phyloP scores from a whole-genome alignment of 64 coral and sea anemone species.

The Pocillopora damicornis region DNA sequence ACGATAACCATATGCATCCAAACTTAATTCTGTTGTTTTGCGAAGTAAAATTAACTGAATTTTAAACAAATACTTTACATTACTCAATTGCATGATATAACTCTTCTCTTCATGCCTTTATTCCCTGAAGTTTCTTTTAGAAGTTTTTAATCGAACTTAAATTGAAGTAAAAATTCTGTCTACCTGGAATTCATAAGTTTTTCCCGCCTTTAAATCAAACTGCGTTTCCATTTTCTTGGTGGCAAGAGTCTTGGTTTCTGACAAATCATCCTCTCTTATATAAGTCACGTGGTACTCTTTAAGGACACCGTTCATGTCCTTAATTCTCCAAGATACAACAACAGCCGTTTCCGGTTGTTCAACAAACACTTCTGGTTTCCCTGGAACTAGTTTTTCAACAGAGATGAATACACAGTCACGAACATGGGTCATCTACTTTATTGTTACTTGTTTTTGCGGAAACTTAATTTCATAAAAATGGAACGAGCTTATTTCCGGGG shows the following conservation, averaged over 20 bases:
- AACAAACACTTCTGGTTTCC: slow-evolving; percentile 13
- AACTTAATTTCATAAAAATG: no score
- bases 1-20: no score
- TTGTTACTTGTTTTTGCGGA: not conserved
- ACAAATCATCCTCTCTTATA: not conserved
- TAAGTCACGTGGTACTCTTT: slow-evolving; percentile 37
- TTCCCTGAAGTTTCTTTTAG: no score
- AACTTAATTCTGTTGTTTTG: no score
- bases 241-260: not conserved
- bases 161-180: not conserved
- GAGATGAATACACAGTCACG: no score
- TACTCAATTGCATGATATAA: no score
- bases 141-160: not conserved
- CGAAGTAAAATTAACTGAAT: no score
- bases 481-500: no score
- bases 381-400: slow-evolving; percentile 17
- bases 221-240: not conserved
- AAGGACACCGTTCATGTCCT: slow-evolving; percentile 27
- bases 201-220: slow-evolving; percentile 6
- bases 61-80: no score
- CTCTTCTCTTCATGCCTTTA: no score
- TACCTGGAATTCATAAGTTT: slow-evolving; percentile 24
- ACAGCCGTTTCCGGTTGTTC: not conserved
- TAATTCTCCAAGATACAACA: slow-evolving; percentile 3
- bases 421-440: not conserved